Evolutionary conservation across 2,113 vertebrate species (phyloP), one percentile per base, ranked within the genome.

Genomic region (Verasper variegatus): DNA sequence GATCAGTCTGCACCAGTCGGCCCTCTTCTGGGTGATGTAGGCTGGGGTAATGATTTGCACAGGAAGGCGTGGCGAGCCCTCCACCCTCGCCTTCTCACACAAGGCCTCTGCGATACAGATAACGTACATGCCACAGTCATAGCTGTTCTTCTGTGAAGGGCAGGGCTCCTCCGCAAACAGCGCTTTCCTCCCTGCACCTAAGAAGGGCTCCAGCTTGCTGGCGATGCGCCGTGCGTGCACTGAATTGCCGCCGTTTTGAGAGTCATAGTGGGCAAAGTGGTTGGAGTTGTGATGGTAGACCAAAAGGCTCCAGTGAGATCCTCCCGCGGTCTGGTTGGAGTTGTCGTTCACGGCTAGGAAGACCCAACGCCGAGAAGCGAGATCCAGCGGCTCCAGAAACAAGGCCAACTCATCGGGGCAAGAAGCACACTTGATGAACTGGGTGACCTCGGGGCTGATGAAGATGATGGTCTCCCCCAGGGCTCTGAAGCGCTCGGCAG

Each of bases 121-220:
- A 60, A 99, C 97, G 0, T 99, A 99, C 98, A 99, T 98, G 83
- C 98, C 98, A 35, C 98, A 99, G 94, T 99, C 97, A 13, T 98
- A 99, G 94, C 97, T 97, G 94, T 99, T 99, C 88, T 98, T 95
- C 92, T 99, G 98, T 0, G 93, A 92, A 0, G 98, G 98, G 0
- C 96, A 94, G 52, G 92, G 94, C 90, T 99, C 97, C 84, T 99
- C 98, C 49, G 92, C 75, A 1, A 98, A 97, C 65, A 75, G 71
- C 9, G 91, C 81, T 79, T 94, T 95, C 35, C 91, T 93, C 75
- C 92, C 87, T 0, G 83, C 86, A 27, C 89, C 94, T 54, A 98
- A 72, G 65, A 98, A 96, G 57, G 93, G 80, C 81, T 97, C 95
- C 52, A 99, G 83, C 84, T 97, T 97, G 83, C 83, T 89, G 0